phyloP scores from a whole-genome alignment of 1,140 invertebrate species.

The Aphelinus certus region DNA sequence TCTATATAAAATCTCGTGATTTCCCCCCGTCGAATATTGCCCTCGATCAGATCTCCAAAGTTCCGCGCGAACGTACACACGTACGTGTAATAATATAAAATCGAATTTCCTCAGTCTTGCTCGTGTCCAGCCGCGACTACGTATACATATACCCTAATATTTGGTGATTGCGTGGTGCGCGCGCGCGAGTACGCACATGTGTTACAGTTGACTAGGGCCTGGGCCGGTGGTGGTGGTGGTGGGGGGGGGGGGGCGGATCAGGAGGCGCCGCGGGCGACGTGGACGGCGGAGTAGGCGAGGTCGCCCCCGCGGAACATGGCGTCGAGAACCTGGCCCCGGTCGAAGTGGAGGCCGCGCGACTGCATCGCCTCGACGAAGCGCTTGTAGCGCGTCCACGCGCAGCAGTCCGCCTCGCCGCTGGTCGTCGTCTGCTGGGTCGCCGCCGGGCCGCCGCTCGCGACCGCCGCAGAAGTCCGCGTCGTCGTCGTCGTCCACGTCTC shows the following conservation, averaged over 20 bases:
- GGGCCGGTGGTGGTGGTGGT: no score
- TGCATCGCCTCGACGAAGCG: constrained; percentile 51
- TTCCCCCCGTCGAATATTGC: no score
- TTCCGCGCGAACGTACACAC: no score
- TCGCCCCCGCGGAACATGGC: constrained; percentile 57
- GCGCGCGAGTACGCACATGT: no score
- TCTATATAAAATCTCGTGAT: no score
- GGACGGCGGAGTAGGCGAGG: constrained; percentile 46
- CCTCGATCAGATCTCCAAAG: no score
- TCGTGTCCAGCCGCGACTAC: no score
- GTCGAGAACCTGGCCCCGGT: constrained; percentile 53
- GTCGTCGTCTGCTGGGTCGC: constrained; percentile 44
- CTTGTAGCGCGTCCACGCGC: constrained; percentile 56
- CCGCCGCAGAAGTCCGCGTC: neutral
- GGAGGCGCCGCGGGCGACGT: neutral
- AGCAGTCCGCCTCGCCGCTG: constrained; percentile 44
- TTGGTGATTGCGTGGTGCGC: no score
- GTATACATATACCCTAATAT: no score
- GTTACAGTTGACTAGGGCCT: no score
- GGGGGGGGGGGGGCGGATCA: neutral
- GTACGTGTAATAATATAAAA: no score
- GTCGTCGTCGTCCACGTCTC: neutral
- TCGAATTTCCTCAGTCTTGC: no score
- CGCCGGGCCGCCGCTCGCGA: constrained; percentile 53
- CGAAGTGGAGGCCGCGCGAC: constrained; percentile 49